A percentile compares a stretch with the other conserved stretches of the same genome.
phyloP scores from a whole-genome alignment of 2,888 invertebrate species.

The Cynaeus angustus region DNA sequence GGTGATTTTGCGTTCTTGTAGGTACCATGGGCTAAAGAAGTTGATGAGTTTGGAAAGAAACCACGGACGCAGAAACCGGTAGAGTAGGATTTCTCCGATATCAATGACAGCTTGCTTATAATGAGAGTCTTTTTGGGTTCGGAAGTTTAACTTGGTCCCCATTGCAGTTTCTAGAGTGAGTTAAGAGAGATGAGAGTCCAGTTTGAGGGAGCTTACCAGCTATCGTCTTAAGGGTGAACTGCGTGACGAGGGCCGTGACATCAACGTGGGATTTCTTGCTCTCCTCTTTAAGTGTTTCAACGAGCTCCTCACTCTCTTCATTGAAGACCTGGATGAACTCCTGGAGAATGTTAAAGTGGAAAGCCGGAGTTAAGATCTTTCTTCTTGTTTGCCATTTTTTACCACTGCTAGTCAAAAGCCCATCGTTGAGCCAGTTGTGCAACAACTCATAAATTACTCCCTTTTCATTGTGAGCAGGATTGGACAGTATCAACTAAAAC shows the following conservation, averaged over 20 bases:
- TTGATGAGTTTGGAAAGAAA: not conserved
- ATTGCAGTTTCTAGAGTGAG: slow-evolving; percentile 54
- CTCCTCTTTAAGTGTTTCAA: slow-evolving; percentile 13
- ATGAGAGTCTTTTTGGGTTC: slow-evolving; percentile 48
- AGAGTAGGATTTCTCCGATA: slow-evolving; percentile 55
- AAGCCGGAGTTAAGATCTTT: slow-evolving; percentile 55
- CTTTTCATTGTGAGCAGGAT: slow-evolving; percentile 11
- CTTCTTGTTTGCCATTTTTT: slow-evolving; percentile 52
- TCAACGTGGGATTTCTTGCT: not conserved
- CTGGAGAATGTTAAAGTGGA: slow-evolving; percentile 54
- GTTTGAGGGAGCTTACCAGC: not conserved
- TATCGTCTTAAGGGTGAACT: slow-evolving; percentile 2
- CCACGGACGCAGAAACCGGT: slow-evolving; percentile 56
- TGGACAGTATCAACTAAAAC: slow-evolving; percentile 27
- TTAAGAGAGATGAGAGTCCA: too few species aligned
- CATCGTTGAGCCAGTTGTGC: slow-evolving; percentile 46
- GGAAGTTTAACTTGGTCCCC: slow-evolving; percentile 48
- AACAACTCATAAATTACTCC: slow-evolving; percentile 22
- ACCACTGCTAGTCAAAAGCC: slow-evolving; percentile 49
- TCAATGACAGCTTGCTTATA: slow-evolving; percentile 52
- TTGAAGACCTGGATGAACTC: slow-evolving; percentile 52
- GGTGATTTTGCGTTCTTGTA: slow-evolving; percentile 43
- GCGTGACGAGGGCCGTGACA: not conserved
- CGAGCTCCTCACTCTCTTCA: slow-evolving; percentile 38
- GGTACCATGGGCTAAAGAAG: slow-evolving; percentile 42